Evolutionary conservation across 2,113 vertebrate species (phyloP), one percentile per base, ranked within the genome.

Genomic region (Bufo gargarizans): DNA sequence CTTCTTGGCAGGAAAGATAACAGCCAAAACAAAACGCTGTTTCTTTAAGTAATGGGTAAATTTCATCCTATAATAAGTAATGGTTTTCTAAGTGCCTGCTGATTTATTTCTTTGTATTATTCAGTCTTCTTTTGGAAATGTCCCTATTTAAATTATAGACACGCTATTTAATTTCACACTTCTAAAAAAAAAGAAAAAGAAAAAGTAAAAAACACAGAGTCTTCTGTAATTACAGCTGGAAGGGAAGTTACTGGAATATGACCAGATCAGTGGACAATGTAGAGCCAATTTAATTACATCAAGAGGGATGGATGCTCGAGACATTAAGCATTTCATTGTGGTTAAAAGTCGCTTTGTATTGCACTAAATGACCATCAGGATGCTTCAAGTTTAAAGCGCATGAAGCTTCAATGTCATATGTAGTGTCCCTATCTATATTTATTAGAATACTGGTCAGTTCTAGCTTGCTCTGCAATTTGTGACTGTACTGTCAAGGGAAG

Each of bases 251-350:
- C 63, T 87, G 76, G 86, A 87, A 87, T 80, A 80, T 80, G 76
- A 80, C 77, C 61, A 80, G 86, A 87, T 87, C 77, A 69, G 77
- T 80, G 86, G 77, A 80, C 86, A 87, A 63, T 80, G 77, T 53
- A 87, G 86, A 87, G 77, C 76, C 63, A 87, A 87, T 87, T 80
- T 87, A 87, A 87, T 87, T 87, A 87, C 77, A 80, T 87, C 61
- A 87, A 87, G 61, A 69, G 86, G 50, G 86, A 87, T 85, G 69
- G 77, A 87, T 87, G 86, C 77, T 67, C 76, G 56, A 81, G 50
- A 80, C 86, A 87, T 79, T 87, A 87, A 80, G 63, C 86, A 87
- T 87, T 80, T 80, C 61, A 80, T 47, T 87, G 86, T 80, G 86
- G 61, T 87, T 67, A 87, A 80, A 81, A 79, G 63, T 77, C 77